These are phyloP conservation scores for Amazona guildingii DNA, from an alignment of 2,113 vertebrate species.

Conservation along the genomic window DNA sequence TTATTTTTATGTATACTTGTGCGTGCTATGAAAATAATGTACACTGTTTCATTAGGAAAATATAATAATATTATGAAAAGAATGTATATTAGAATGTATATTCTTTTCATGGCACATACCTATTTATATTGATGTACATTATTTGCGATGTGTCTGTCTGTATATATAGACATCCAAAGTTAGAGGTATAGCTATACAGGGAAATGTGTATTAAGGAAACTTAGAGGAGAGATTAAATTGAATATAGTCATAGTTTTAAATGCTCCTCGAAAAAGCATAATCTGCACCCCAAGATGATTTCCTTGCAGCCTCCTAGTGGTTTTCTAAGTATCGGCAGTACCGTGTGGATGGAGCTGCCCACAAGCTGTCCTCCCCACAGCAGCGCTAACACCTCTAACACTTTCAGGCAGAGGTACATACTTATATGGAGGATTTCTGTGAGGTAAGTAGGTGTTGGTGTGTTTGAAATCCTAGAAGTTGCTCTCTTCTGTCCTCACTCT, in stretches of 20 bases:
- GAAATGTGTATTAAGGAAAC: not conserved
- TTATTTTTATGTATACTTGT: not conserved
- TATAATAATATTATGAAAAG: not conserved
- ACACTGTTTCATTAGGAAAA: not conserved
- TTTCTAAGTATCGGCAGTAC: constrained; percentile 24
- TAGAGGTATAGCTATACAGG: not conserved
- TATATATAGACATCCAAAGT: not conserved
- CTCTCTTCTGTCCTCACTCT: not conserved
- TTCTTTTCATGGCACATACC: not conserved
- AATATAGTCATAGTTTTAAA: not conserved
- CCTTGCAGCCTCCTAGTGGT: constrained; percentile 25
- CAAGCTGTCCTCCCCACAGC: constrained; percentile 7
- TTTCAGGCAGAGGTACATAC: not conserved
- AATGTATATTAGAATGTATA: not conserved
- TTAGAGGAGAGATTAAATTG: not conserved
- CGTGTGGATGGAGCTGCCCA: not conserved
- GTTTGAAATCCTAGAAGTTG: not conserved
- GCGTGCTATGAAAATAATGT: not conserved
- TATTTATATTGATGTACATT: not conserved
- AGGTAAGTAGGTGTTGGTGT: not conserved
- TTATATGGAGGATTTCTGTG: not conserved
- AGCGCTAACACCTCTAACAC: not conserved
- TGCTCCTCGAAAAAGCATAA: not conserved
- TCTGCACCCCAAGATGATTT: constrained; percentile 9
- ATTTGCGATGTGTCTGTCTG: not conserved